Conservation (phyloP, 1,140 invertebrate species). For the Drosophila lacteicornis region DNA sequence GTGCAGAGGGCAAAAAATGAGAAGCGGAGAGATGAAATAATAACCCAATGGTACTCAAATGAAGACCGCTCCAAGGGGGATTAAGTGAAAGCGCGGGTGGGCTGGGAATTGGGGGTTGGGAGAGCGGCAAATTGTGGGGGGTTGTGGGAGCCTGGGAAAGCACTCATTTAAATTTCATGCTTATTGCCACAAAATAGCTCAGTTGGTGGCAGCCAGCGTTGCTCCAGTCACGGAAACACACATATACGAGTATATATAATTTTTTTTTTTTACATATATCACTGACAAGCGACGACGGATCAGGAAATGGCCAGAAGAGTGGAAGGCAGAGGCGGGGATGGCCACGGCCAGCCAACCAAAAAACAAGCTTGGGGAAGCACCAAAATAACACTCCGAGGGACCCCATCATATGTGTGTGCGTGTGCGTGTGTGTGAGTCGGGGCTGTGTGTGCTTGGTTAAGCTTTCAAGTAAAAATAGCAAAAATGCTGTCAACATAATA, state of each 20-base stretch:
- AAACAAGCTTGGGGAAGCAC: constrained; percentile 81
- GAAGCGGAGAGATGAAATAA: constrained; percentile 37
- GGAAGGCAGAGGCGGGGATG: neutral
- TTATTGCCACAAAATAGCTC: constrained; percentile 83
- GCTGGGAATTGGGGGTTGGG: constrained; percentile 10
- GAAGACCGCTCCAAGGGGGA: constrained; percentile 50
- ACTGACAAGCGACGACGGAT: constrained; percentile 75
- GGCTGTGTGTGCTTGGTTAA: constrained; percentile 67
- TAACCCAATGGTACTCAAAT: constrained; percentile 58
- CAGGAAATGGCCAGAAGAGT: constrained; percentile 44
- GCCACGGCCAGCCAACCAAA: constrained; percentile 73
- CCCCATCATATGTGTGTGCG: constrained; percentile 31
- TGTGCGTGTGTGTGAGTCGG: neutral
- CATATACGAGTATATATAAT: neutral
- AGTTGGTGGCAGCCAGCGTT: constrained; percentile 56
- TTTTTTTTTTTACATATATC: constrained; percentile 59
- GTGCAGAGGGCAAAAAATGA: constrained; percentile 39
- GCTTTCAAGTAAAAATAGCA: constrained; percentile 83
- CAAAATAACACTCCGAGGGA: constrained; percentile 79
- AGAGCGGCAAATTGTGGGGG: constrained; percentile 13
- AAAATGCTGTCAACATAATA: constrained; percentile 83
- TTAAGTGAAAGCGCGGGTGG: constrained; percentile 36
- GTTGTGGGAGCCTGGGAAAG: constrained; percentile 30
- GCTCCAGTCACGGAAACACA: constrained; percentile 32
- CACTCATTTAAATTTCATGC: constrained; percentile 83